These are phyloP conservation scores for Lasioglossum marginatum DNA, from an alignment of 2,888 invertebrate species.

Conservation along the genomic window DNA sequence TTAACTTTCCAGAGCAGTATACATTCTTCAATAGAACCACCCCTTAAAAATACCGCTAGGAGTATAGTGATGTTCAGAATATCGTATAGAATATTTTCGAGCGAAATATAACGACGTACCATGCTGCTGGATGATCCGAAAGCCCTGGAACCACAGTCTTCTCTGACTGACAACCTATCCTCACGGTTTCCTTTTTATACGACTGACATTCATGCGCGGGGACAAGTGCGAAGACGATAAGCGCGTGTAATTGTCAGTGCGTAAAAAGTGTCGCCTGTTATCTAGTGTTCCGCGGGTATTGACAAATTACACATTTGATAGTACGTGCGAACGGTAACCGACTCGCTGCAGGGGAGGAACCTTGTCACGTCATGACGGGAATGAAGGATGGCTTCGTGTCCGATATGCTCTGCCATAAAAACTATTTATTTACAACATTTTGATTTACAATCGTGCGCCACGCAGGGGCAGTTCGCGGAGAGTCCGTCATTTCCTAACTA, in stretches of 20 bases:
- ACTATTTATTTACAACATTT: slow-evolving; percentile 52
- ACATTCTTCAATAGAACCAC: background rate
- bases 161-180: background rate
- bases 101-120: slow-evolving; percentile 9
- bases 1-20: background rate
- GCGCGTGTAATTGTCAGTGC: background rate
- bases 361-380: slow-evolving; percentile 2
- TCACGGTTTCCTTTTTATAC: slow-evolving; percentile 53
- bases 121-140: background rate
- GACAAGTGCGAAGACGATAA: slow-evolving; percentile 24
- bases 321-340: background rate
- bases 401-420: slow-evolving; percentile 13
- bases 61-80: background rate
- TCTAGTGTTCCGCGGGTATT: slow-evolving; percentile 29
- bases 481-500: background rate
- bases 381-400: slow-evolving; percentile 6
- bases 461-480: background rate
- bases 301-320: slow-evolving; percentile 32
- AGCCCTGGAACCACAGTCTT: background rate
- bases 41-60: background rate
- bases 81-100: background rate
- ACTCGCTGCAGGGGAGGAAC: background rate
- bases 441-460: slow-evolving; percentile 50
- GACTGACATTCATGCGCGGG: slow-evolving; percentile 9
- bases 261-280: slow-evolving; percentile 10